A percentile compares a stretch with the other conserved stretches of the same genome.
phyloP scores from a whole-genome alignment of 2,113 vertebrate species.

The Eidolon helvum region DNA sequence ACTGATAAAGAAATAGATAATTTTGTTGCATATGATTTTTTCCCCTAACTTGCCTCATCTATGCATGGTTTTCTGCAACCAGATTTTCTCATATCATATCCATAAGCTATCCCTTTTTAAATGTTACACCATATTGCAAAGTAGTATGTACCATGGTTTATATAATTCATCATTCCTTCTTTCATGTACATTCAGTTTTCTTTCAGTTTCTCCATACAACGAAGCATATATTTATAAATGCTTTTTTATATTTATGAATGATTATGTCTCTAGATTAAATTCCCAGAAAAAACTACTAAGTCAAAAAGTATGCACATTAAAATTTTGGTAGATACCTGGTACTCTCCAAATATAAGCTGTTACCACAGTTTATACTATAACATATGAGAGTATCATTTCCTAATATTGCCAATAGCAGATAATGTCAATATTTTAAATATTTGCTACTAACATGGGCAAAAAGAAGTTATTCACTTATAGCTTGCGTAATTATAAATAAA shows the following conservation, averaged over 20 bases:
- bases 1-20: constrained; percentile 21
- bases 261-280: constrained; percentile 32
- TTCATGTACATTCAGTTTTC: not conserved
- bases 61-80: not conserved
- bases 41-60: not conserved
- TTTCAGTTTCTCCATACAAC: not conserved
- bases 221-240: not conserved
- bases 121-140: not conserved
- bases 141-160: not conserved
- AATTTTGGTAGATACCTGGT: not conserved
- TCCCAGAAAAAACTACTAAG: not conserved
- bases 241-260: constrained; percentile 28
- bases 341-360: not conserved
- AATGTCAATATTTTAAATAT: not conserved
- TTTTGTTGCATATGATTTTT: not conserved
- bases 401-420: not conserved
- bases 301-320: not conserved
- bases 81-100: constrained; percentile 2
- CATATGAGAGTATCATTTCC: not conserved
- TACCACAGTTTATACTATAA: not conserved
- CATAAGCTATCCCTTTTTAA: not conserved
- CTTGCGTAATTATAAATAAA: not conserved
- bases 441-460: not conserved
- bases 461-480: not conserved
- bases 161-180: not conserved